Base-by-base conservation (phyloP, 23 tunicate genomes). In the Botrylloides violaceus region DNA sequence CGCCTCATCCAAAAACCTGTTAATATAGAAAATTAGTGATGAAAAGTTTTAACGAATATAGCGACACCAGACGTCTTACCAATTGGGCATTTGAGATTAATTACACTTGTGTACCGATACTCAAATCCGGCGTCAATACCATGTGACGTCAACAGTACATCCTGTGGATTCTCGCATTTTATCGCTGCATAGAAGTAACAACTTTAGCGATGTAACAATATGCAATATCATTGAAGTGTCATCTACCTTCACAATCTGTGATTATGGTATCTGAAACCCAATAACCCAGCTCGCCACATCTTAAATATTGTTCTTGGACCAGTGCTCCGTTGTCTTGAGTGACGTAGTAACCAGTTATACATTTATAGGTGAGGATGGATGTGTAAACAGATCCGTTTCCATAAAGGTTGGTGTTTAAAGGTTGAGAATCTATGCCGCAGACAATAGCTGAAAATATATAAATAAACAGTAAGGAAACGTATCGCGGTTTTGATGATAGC, bases 161-260 rank as follows among this genome's bases (percentile, higher is more conserved):
- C 53, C 15, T 43, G 53, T 15, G 80, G 86, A 58, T 81, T 79
- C 3, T 65, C 29, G 57, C 86, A 81, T 19, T 21, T 65, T 32
- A 38, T 36, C 33, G 7, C 86, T 81, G 58, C 31, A 63, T 65
- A 32, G 7, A 32, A 65, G 7, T 18, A 19, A 65, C 18, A 0
- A 29, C 7, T 43, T 7, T 7, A 43, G 19, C 19, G 18, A 12
- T 15, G 21, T 12, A 15, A 29, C 21, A 65, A 18, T 29, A 65
- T 18, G 43, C 21, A 22, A 22, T 59, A 59, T 59, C 64, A 7
- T n/a, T 12, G 9, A 7, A 29, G 47, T 29, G 12, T 29, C 21
- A 32, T 65, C 1, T 68, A 68, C 74, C 29, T 43, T 68, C 31
- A 68, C 74, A 68, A 43, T 68, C 74, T 22, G n/a, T 28, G 29